phyloP scores from a whole-genome alignment of 2,113 vertebrate species.

The Tringa solitaria region DNA sequence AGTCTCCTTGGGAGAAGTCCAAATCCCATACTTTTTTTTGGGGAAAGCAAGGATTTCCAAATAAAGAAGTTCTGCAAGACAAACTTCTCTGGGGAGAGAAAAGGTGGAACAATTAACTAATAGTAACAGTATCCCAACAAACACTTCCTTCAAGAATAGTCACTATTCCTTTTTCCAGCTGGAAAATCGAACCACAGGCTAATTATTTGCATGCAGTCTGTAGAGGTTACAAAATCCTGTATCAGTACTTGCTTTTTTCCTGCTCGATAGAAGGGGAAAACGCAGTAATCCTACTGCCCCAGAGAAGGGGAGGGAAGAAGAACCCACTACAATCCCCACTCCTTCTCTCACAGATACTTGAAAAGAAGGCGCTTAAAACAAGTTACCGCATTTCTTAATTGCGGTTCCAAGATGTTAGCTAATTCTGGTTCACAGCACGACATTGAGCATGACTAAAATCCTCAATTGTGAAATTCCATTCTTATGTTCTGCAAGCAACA shows the following conservation, averaged over 20 bases:
- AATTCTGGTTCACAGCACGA: neutral
- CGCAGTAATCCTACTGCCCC: neutral
- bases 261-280: neutral
- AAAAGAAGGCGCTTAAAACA: neutral
- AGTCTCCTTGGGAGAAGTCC: neutral
- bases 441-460: neutral
- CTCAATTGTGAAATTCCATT: neutral
- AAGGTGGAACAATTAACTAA: neutral
- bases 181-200: neutral
- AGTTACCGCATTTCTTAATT: neutral
- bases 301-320: neutral
- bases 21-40: neutral
- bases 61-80: neutral
- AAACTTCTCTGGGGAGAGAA: neutral
- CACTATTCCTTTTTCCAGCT: neutral
- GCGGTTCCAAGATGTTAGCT: neutral
- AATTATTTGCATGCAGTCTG: neutral
- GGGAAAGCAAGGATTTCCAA: neutral
- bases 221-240: neutral
- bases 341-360: neutral
- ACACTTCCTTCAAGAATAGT: neutral
- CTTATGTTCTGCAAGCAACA: neutral
- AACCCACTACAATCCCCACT: neutral
- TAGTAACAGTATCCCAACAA: neutral
- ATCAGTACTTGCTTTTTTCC: neutral